Evolutionary conservation across 2,113 vertebrate species (phyloP).

Genomic region (Brachyhypopomus gauderio): DNA sequence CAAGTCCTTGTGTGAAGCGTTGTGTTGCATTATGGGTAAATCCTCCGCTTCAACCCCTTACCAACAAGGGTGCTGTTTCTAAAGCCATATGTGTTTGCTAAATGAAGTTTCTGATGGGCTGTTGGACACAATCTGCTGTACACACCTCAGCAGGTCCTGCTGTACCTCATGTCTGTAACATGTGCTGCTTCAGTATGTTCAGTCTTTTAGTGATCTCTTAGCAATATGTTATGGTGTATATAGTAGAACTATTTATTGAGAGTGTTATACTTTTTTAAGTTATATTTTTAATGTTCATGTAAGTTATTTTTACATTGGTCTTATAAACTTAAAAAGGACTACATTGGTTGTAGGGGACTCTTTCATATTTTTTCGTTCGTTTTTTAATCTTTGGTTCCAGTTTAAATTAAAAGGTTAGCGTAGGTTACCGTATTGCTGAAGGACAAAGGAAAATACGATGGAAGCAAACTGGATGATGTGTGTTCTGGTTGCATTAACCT

Average conservation of each 20-base stretch:
- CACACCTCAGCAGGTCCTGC: slow-evolving; percentile 84
- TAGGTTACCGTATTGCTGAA: slow-evolving; percentile 71
- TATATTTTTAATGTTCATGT: slow-evolving; percentile 99
- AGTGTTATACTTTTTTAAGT: slow-evolving; percentile 99
- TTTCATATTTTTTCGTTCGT: slow-evolving; percentile 52
- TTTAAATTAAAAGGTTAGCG: slow-evolving; percentile 64
- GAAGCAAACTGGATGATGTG: slow-evolving; percentile 4
- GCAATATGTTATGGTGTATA: slow-evolving; percentile 98
- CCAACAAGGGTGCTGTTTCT: slow-evolving; percentile 78
- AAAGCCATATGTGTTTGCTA: slow-evolving; percentile 76
- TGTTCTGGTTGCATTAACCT: not conserved
- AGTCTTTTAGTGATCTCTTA: slow-evolving; percentile 89
- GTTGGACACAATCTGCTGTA: slow-evolving; percentile 88
- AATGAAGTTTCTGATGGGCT: slow-evolving; percentile 80
- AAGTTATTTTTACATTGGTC: slow-evolving; percentile 98
- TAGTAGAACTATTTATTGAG: slow-evolving; percentile 99
- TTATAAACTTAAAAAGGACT: slow-evolving; percentile 80
- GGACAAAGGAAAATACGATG: slow-evolving; percentile 29
- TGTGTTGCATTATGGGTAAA: not conserved
- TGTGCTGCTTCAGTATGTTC: slow-evolving; percentile 89
- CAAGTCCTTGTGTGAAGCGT: not conserved
- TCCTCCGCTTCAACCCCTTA: slow-evolving; percentile 64
- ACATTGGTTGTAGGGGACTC: slow-evolving; percentile 72
- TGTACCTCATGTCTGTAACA: slow-evolving; percentile 97
- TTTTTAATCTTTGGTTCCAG: slow-evolving; percentile 64